Conservation (phyloP, 2,888 invertebrate species). For the Carterocephalus palaemon region DNA sequence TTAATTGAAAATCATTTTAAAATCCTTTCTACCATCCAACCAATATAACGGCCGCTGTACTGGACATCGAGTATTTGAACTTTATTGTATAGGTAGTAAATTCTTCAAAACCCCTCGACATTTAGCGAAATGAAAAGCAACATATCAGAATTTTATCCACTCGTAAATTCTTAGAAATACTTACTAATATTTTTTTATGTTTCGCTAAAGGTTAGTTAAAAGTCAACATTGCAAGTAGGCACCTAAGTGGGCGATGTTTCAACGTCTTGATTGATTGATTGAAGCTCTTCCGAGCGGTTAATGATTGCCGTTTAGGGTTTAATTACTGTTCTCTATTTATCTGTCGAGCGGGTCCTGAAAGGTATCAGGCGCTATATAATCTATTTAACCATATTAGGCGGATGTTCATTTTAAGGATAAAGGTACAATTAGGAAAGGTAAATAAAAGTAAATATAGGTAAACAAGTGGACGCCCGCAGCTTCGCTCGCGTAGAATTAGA, state of each 20-base stretch:
- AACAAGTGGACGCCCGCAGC: no score
- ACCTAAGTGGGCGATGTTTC: conserved; percentile 20
- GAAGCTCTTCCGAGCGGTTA: conserved; percentile 8
- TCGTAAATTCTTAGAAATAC: conserved; percentile 17
- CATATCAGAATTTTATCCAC: conserved; percentile 16
- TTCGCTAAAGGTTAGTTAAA: conserved; percentile 17
- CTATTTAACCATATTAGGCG: conserved; percentile 10
- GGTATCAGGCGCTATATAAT: conserved; percentile 4
- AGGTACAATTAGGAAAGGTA: no score
- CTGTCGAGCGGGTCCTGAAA: conserved; percentile 21
- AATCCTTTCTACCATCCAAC: no score
- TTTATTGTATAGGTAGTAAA: no score
- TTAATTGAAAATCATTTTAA: no score
- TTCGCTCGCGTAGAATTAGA: no score
- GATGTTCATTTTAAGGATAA: no score
- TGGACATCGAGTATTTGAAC: no score
- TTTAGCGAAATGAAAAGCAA: no score
- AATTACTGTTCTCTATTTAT: conserved; percentile 21
- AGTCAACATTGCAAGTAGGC: conserved; percentile 9
- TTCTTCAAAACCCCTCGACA: no score
- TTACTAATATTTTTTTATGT: conserved; percentile 15
- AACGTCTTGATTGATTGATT: conserved; percentile 21
- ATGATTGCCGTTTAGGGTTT: conserved; percentile 9
- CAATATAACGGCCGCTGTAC: no score
- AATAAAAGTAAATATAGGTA: neutral